Conservation (phyloP, 2,888 invertebrate species). For the Thecophora atra region DNA sequence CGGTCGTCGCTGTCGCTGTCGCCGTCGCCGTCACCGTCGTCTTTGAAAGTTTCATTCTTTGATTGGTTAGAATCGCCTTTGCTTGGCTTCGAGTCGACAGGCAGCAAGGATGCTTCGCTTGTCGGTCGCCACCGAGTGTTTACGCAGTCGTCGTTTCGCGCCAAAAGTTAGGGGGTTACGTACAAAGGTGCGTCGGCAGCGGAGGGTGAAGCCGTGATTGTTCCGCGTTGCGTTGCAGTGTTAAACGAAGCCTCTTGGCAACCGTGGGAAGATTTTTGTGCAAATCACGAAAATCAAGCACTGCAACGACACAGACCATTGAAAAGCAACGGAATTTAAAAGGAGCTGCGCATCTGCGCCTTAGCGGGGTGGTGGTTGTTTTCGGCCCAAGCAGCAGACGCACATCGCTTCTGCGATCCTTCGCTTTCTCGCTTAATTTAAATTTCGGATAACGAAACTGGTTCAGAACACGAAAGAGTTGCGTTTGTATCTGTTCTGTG, state of each 20-base stretch:
- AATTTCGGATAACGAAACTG: no score
- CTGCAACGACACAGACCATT: constrained; percentile 7
- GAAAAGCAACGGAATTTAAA: constrained; percentile 35
- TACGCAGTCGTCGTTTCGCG: constrained; percentile 38
- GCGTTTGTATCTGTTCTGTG: no score
- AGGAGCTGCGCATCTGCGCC: constrained; percentile 17
- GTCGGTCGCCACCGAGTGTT: constrained; percentile 31
- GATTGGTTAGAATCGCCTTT: neutral
- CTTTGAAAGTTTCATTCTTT: constrained; percentile 32
- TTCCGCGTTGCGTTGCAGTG: no score
- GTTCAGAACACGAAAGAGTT: no score
- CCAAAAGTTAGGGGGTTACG: constrained; percentile 44
- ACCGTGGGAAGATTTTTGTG: constrained; percentile 59
- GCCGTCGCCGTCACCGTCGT: neutral
- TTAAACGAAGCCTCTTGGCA: no score
- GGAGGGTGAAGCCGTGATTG: constrained; percentile 54
- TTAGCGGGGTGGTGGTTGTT: constrained; percentile 25
- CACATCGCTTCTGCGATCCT: neutral
- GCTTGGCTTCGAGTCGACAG: neutral
- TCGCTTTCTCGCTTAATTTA: neutral
- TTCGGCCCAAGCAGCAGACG: neutral
- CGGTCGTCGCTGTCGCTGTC: neutral
- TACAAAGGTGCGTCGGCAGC: constrained; percentile 41
- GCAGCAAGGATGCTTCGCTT: constrained; percentile 11
- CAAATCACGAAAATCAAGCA: constrained; percentile 2